Conservation (phyloP, 2,113 vertebrate genomes). For the Perca schrenkii region DNA sequence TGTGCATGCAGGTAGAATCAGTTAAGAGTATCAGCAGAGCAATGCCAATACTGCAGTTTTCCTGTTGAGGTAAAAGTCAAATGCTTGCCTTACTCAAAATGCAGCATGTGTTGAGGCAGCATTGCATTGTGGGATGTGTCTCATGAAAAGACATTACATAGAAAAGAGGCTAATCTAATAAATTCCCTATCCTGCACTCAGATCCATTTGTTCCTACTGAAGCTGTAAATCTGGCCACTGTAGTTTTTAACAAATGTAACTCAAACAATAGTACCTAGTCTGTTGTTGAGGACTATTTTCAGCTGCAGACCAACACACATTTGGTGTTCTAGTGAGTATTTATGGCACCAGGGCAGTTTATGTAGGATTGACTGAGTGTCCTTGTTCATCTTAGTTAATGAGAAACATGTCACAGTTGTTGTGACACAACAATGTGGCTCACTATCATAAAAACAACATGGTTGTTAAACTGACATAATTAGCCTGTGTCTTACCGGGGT, state of each 20-base stretch:
- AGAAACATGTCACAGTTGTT: not conserved
- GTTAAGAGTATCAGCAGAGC: not conserved
- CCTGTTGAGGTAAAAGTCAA: no score
- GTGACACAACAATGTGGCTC: not conserved
- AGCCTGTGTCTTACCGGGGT: constrained; percentile 55
- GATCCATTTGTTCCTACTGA: not conserved
- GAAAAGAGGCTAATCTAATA: not conserved
- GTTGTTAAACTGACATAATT: not conserved
- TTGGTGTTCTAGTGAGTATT: not conserved
- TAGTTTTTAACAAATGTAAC: not conserved
- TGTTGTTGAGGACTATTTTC: not conserved
- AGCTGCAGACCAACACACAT: not conserved
- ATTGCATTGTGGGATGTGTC: not conserved
- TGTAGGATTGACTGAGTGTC: not conserved
- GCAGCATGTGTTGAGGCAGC: not conserved
- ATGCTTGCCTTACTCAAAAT: not conserved
- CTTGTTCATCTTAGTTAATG: not conserved
- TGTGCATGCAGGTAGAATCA: not conserved
- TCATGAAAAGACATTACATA: not conserved
- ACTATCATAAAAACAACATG: not conserved
- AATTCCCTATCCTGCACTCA: not conserved
- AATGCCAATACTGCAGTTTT: not conserved
- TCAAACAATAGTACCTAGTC: not conserved
- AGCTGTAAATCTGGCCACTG: not conserved
- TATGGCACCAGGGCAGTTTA: not conserved